Percentiles rank a stretch among this genome's conserved stretches.
phyloP scores from a whole-genome alignment of 2,888 invertebrate genomes.

The Gastrophysa polygoni region DNA sequence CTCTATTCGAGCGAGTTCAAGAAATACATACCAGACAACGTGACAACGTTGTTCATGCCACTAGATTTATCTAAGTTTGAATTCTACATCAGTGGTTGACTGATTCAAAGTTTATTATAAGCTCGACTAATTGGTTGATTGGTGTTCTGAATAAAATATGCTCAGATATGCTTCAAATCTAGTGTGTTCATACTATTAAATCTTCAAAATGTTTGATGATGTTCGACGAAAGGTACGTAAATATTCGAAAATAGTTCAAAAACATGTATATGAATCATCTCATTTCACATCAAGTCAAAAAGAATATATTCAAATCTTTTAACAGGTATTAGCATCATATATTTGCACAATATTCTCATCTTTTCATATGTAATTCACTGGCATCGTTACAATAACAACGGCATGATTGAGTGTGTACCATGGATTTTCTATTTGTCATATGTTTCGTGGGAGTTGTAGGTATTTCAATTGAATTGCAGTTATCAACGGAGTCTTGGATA shows the following conservation, averaged over 20 bases:
- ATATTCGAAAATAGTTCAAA: too few species aligned
- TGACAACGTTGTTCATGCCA: constrained; percentile 2
- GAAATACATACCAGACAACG: too few species aligned
- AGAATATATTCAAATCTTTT: not conserved
- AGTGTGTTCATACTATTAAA: not conserved
- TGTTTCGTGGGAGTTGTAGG: too few species aligned
- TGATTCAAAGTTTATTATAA: not conserved
- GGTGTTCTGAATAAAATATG: not conserved
- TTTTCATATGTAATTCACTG: too few species aligned
- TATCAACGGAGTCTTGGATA: too few species aligned
- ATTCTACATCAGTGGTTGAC: constrained; percentile 9
- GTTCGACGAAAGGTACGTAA: constrained; percentile 12
- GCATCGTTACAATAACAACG: not conserved
- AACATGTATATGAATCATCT: too few species aligned
- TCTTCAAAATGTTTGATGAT: constrained; percentile 6
- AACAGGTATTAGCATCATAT: too few species aligned
- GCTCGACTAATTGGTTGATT: not conserved
- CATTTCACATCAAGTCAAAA: not conserved
- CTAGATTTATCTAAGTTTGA: constrained; percentile 4
- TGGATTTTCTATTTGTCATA: too few species aligned
- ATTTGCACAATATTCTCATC: too few species aligned
- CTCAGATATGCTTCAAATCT: not conserved
- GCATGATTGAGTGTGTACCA: not conserved
- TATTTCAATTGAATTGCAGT: too few species aligned
- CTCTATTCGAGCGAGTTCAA: too few species aligned